Evolutionary conservation across 2,113 vertebrate genomes (phyloP), one percentile per base, ranked within the genome.

Genomic region (Larimichthys crocea): DNA sequence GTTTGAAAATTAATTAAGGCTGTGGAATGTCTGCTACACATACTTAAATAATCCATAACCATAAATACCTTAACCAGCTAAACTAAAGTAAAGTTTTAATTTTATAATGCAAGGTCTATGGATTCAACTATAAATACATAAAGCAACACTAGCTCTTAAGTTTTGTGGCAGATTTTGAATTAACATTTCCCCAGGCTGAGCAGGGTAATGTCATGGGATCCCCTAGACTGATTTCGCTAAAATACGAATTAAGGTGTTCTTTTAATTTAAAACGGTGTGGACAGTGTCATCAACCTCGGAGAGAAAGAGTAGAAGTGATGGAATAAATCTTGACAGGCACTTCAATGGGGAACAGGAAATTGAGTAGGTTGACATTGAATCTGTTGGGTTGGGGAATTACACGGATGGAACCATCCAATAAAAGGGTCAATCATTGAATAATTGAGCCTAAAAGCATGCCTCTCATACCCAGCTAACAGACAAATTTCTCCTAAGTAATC

Each of bases 331-430:
- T 70, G 71, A 79, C 57, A 60, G 50, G 62, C 60, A 31, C 53
- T 61, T 80, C 15, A 60, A 60, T 10, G 5, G 31, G 19, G 17
- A 49, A 76, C 61, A 71, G 76, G 74, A 86, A 78, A 82, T 82
- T 83, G 83, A 79, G 70, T 57, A 42, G 76, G 60, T 63, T 86
- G 83, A 77, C 68, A 77, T 31, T 4, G 35, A 63, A 26, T 81
- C 53, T 67, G 42, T 31, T 46, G 29, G 40, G 19, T 42, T 56
- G 53, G 48, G 31, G 24, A 56, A 80, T 53, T 48, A 65, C 65
- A 75, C 31, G 16, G 31, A 68, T 49, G 48, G n/a, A 80, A 40
- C 35, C 7, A 7, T 19, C 4, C 24, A 53, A 35, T 5, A 65
- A n/a, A 75, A 40, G 56, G 64, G 52, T 79, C 77, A 65, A 80